Percentiles rank a stretch among this genome's conserved stretches.
Evolutionary conservation across 1,140 invertebrate genomes (phyloP).

Genomic region (Maniola jurtina): DNA sequence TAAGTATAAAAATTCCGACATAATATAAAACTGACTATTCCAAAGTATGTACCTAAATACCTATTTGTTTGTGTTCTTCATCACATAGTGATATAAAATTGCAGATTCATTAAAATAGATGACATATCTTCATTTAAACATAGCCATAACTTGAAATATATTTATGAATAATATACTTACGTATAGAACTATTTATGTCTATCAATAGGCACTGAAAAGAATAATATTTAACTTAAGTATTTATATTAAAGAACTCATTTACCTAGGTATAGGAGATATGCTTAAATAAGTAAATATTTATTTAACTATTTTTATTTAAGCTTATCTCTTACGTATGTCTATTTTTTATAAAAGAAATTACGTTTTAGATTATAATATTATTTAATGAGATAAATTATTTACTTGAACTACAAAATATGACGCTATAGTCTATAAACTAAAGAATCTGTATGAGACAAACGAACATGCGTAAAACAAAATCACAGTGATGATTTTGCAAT

Average conservation of each 20-base stretch:
- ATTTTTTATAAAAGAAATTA: constrained; percentile 6
- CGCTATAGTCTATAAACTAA: neutral
- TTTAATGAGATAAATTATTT: constrained; percentile 6
- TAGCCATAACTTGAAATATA: constrained; percentile 26
- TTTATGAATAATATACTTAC: constrained; percentile 20
- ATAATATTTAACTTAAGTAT: neutral
- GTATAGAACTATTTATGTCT: constrained; percentile 55
- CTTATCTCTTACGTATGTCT: neutral
- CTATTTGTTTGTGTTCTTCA: constrained; percentile 32
- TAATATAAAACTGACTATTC: constrained; percentile 47
- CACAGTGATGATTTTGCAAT: constrained; percentile 7
- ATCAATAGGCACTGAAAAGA: constrained; percentile 54
- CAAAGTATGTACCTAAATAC: constrained; percentile 28
- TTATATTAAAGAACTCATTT: neutral
- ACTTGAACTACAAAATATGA: neutral
- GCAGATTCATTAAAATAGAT: constrained; percentile 45
- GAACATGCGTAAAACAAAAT: neutral
- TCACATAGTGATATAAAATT: constrained; percentile 67
- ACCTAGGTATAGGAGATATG: neutral
- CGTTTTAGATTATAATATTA: neutral
- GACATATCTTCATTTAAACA: constrained; percentile 63
- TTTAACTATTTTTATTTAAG: constrained; percentile 1
- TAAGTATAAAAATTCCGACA: constrained; percentile 48
- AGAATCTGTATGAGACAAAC: neutral
- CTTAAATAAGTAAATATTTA: constrained; percentile 1